Conservation (phyloP, 2,113 vertebrate genomes). For the Chaetorhynchus papuensis region DNA sequence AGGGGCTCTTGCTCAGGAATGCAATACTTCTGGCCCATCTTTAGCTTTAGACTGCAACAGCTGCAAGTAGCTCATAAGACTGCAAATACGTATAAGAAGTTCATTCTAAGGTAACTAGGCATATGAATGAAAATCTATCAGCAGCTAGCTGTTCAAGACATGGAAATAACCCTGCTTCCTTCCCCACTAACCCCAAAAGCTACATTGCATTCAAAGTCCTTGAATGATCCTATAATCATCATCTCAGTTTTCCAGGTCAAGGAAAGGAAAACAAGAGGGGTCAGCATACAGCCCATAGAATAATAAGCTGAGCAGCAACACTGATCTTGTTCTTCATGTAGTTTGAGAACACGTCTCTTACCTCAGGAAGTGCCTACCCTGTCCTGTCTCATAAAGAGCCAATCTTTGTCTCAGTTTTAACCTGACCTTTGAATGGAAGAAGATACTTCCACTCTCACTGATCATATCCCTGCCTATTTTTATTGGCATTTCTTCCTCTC, state of each 20-base stretch:
- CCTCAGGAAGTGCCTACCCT: neutral
- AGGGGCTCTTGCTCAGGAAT: neutral
- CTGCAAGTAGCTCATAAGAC: neutral
- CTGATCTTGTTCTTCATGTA: neutral
- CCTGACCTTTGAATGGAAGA: neutral
- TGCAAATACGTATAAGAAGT: neutral
- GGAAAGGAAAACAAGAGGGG: neutral
- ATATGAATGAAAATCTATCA: neutral
- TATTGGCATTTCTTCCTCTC: neutral
- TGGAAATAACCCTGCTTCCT: neutral
- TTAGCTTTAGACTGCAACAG: neutral
- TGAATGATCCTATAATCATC: neutral
- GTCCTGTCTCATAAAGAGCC: neutral
- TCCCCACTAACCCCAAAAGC: neutral
- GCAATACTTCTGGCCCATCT: neutral
- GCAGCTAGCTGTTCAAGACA: neutral
- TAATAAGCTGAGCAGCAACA: neutral
- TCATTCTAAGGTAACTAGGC: neutral
- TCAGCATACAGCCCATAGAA: neutral
- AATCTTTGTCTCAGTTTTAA: neutral
- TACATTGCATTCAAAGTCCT: neutral
- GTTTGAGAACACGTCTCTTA: neutral
- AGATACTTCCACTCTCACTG: neutral
- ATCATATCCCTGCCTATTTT: neutral
- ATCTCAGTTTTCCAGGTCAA: neutral